Evolutionary conservation across 2,113 vertebrate genomes (phyloP).

Genomic region (Ameiurus melas): DNA sequence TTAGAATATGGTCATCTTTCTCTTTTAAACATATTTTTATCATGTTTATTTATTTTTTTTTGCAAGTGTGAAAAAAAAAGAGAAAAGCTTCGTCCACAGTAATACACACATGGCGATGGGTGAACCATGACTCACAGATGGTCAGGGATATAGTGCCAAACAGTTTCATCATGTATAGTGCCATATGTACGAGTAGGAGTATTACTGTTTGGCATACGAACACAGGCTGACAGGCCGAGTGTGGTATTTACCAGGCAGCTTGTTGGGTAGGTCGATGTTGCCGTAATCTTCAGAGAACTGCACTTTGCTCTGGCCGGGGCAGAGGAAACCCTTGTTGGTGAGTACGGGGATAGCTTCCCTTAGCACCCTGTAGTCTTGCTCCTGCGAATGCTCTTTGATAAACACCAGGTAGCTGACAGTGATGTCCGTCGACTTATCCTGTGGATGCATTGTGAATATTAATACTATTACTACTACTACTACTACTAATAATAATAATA

Average conservation of each 20-base stretch:
- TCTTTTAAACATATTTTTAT: neutral
- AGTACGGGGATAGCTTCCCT: slow-evolving; percentile 66
- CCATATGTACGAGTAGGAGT: neutral
- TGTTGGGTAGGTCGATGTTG: slow-evolving; percentile 68
- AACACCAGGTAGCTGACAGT: slow-evolving; percentile 77
- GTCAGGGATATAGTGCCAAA: slow-evolving; percentile 1
- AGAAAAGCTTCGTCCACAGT: slow-evolving; percentile 8
- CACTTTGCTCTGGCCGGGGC: slow-evolving; percentile 61
- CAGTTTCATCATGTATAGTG: neutral
- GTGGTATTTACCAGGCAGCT: slow-evolving; percentile 68
- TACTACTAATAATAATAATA: neutral
- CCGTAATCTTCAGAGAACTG: slow-evolving; percentile 74
- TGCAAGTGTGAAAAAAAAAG: neutral
- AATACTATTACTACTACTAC: too few species aligned
- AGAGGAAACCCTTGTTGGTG: slow-evolving; percentile 71
- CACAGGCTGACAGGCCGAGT: neutral
- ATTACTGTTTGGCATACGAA: neutral
- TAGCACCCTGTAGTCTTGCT: slow-evolving; percentile 58
- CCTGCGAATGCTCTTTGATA: slow-evolving; percentile 72
- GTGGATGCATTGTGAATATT: neutral
- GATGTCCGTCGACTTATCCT: slow-evolving; percentile 68
- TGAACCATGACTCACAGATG: neutral
- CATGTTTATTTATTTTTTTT: neutral
- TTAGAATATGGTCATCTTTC: neutral
- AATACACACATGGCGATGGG: neutral